phyloP scores from a whole-genome alignment of 2,888 invertebrate species.

The Clusia tigrina region DNA sequence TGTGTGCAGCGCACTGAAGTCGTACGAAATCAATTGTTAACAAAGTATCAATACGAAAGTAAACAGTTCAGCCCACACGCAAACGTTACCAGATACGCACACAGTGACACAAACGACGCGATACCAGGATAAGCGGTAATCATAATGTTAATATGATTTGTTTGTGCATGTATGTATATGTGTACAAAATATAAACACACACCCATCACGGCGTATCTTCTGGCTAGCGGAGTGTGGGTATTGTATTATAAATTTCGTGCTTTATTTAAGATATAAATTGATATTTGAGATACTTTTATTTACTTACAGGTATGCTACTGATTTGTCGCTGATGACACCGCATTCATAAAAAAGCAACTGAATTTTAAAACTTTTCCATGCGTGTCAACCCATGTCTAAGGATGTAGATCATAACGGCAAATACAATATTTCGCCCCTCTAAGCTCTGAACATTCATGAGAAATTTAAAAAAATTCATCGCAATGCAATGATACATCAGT shows the following conservation, averaged over 20 bases:
- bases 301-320: background rate
- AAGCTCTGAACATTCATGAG: too few species aligned
- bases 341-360: too few species aligned
- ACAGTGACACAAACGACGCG: background rate
- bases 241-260: conserved; percentile 16
- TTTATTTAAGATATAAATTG: conserved; percentile 18
- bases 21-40: conserved; percentile 55
- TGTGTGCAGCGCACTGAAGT: conserved; percentile 38
- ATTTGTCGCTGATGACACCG: background rate
- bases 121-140: conserved; percentile 13
- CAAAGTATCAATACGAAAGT: conserved; percentile 49
- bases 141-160: conserved; percentile 11
- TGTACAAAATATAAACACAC: conserved; percentile 24
- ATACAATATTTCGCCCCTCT: too few species aligned
- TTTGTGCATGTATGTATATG: conserved; percentile 10
- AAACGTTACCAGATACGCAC: background rate
- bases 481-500: too few species aligned
- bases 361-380: too few species aligned
- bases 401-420: too few species aligned
- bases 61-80: conserved; percentile 25
- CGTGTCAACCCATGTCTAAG: too few species aligned
- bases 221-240: background rate
- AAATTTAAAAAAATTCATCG: too few species aligned
- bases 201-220: background rate
- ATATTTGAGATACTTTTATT: conserved; percentile 15